Conservation (phyloP, 2,113 vertebrate genomes). For the Speoplatyrhinus poulsoni region DNA sequence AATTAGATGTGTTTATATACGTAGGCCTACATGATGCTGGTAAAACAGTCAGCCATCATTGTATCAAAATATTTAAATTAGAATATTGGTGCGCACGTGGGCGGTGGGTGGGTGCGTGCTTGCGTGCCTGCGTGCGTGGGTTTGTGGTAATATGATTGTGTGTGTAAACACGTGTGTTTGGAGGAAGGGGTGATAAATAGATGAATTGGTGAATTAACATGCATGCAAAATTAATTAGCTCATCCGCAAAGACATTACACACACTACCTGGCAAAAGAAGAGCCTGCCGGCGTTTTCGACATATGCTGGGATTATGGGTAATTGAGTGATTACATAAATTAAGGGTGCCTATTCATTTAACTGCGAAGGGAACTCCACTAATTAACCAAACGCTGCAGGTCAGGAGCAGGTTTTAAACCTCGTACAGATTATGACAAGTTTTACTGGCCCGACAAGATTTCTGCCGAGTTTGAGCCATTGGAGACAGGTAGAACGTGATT, state of each 20-base stretch:
- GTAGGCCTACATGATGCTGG: neutral
- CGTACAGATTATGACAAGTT: neutral
- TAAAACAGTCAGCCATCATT: too few relatives aligned
- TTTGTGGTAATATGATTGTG: neutral
- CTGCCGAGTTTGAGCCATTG: too few relatives aligned
- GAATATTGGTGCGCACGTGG: too few relatives aligned
- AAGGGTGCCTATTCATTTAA: conserved; percentile 46
- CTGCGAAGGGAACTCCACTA: neutral
- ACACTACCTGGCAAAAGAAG: conserved; percentile 85
- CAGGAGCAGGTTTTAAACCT: too few relatives aligned
- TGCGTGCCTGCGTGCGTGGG: neutral
- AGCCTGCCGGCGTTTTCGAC: conserved; percentile 85
- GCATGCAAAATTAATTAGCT: conserved; percentile 89
- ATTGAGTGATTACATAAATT: conserved; percentile 93
- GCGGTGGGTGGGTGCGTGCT: too few relatives aligned
- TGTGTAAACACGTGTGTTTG: neutral
- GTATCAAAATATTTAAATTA: too few relatives aligned
- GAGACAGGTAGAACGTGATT: too few relatives aligned
- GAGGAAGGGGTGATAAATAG: too few relatives aligned
- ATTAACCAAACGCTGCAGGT: too few relatives aligned
- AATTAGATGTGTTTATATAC: neutral
- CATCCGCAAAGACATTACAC: conserved; percentile 84
- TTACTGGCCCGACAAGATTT: too few relatives aligned
- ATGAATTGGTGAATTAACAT: conserved; percentile 80
- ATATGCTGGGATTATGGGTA: conserved; percentile 88